Base-by-base conservation (phyloP, 1,140 invertebrate species). In the Sinonovacula constricta region DNA sequence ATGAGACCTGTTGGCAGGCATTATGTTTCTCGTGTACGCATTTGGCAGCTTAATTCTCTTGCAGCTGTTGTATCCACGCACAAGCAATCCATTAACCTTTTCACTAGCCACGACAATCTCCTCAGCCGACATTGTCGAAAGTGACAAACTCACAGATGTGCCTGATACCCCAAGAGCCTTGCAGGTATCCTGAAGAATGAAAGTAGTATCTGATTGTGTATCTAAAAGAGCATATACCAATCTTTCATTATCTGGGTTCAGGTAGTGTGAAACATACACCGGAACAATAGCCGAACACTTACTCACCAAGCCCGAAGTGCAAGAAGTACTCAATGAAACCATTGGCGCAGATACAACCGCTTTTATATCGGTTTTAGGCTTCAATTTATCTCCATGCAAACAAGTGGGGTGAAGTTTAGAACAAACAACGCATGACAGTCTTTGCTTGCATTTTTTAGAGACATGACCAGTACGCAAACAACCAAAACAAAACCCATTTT, bases 121-220 rank as follows among this genome's bases (percentile, higher is more conserved):
- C 4, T 57, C 34, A 3, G 78, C 5, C 28, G 31, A 22, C 66
- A 78, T 59, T 3, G 75, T 78, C 12, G 75, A 78, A 28, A 78
- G 34, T 14, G 28, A 18, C 31, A 78, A 34, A 15, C 49, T 78
- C 3, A 69, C 53, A 22, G 10, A 2, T 24, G 75, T 57, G 12
- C 75, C 75, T 28, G 49, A 28, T 45, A 78, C 10, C 1, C 57
- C 65, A 18, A 78, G 49, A 7, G 3, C 53, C n/a, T 39, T 15
- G 33, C 51, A 36, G 3, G 67, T 60, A 24, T 54, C 12, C 2
- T 56, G 24, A 14, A 76, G 33, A 28, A 69, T 62, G 70, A 78
- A 78, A 28, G 75, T 39, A 22, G 67, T 78, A 36, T 78, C 66
- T 22, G 75, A 78, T 28, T 70, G 75, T 7, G 75, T 59, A 31